Conservation (phyloP, 2,797 vertebrate species). For the Rhincodon typus region DNA sequence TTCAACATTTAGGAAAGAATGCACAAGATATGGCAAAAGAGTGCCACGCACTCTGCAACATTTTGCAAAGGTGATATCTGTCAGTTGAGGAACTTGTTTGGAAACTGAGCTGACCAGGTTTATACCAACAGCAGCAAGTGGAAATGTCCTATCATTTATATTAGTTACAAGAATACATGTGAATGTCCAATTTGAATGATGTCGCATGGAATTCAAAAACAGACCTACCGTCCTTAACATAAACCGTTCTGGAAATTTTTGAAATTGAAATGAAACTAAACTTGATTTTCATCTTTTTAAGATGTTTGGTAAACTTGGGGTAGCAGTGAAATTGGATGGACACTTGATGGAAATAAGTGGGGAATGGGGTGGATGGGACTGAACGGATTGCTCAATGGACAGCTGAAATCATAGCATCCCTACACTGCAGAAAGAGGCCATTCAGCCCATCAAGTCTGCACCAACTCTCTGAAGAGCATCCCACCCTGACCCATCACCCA, state of each 20-base stretch:
- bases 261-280: too few species aligned
- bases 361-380: not conserved
- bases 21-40: not conserved
- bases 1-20: not conserved
- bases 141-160: not conserved
- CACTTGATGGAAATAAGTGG: not conserved
- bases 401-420: not conserved
- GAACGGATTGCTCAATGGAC: not conserved
- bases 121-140: not conserved
- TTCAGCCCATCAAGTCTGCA: too few species aligned
- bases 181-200: not conserved
- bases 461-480: too few species aligned
- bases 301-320: not conserved
- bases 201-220: not conserved
- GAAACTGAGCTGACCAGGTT: not conserved
- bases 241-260: not conserved
- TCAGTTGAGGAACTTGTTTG: not conserved
- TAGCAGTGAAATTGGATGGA: not conserved
- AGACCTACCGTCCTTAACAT: not conserved
- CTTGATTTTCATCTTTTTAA: not conserved
- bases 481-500: too few species aligned
- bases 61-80: not conserved
- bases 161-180: not conserved
- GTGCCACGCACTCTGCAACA: not conserved
- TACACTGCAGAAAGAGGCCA: too few species aligned